Evolutionary conservation across 2,113 vertebrate species (phyloP).

Genomic region (Pteronura brasiliensis): DNA sequence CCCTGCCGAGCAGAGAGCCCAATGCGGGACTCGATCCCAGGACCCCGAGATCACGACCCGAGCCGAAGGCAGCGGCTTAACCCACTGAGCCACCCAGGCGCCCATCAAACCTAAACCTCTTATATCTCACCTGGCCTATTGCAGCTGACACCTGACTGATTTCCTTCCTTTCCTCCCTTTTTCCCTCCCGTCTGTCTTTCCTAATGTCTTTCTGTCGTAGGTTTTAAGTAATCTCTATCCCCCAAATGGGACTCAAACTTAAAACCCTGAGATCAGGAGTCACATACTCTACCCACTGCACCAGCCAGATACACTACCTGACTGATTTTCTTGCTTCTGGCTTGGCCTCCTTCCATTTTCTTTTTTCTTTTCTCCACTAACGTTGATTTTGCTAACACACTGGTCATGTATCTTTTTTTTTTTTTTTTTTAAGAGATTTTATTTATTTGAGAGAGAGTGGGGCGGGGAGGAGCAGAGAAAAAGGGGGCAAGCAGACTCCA

Average conservation of each 20-base stretch:
- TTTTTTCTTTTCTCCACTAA: conserved; percentile 16
- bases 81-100: too few species aligned
- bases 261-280: not conserved
- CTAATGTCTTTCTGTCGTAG: not conserved
- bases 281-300: not conserved
- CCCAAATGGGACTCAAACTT: not conserved
- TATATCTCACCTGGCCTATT: not conserved
- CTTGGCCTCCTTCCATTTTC: not conserved
- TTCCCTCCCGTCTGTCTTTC: not conserved
- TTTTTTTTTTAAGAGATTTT: not conserved
- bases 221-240: not conserved
- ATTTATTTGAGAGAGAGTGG: not conserved
- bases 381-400: not conserved
- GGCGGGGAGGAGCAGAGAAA: not conserved
- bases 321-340: not conserved
- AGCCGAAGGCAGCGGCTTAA: too few species aligned
- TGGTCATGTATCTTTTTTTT: not conserved
- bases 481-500: not conserved
- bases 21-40: too few species aligned
- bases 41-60: too few species aligned
- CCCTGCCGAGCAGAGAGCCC: too few species aligned
- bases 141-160: not conserved
- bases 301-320: not conserved
- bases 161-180: not conserved
- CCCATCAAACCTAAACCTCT: not conserved